A percentile compares a stretch with the other conserved stretches of the same genome.
Conservation (phyloP, 2,797 vertebrate genomes). For the Yasuhikotakia modesta region DNA sequence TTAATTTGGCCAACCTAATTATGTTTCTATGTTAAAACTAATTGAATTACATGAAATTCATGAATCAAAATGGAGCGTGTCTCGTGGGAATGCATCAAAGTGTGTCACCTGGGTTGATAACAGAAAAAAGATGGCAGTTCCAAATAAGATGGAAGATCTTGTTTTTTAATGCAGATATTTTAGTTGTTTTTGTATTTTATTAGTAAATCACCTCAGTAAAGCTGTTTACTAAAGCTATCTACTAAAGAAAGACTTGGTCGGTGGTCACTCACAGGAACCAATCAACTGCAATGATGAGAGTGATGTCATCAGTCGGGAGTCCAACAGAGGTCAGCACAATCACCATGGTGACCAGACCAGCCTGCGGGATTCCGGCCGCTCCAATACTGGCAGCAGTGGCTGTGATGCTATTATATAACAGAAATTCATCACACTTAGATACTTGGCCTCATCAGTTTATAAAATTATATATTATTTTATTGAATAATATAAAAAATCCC, state of each 20-base stretch:
- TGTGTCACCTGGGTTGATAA: slow-evolving; percentile 77
- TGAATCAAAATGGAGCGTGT: slow-evolving; percentile 73
- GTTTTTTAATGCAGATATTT: slow-evolving; percentile 9
- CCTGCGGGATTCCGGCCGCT: slow-evolving; percentile 96
- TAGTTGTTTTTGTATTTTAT: background rate
- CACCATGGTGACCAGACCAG: slow-evolving; percentile 97
- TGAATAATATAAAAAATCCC: slow-evolving; percentile 21
- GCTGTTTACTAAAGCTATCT: background rate
- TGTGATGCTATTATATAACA: slow-evolving; percentile 82
- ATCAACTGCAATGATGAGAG: slow-evolving; percentile 96
- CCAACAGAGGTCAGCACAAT: slow-evolving; percentile 97
- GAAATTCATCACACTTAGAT: background rate
- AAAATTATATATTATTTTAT: background rate
- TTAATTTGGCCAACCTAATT: slow-evolving; percentile 86
- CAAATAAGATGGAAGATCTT: slow-evolving; percentile 51
- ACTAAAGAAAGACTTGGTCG: background rate
- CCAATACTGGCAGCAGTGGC: slow-evolving; percentile 97
- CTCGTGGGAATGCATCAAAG: slow-evolving; percentile 69
- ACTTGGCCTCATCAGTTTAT: background rate
- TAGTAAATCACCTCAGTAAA: background rate
- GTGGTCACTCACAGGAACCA: slow-evolving; percentile 94
- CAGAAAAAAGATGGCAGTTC: slow-evolving; percentile 53
- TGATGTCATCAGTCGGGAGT: slow-evolving; percentile 97
- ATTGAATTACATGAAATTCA: slow-evolving; percentile 74
- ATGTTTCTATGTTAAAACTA: slow-evolving; percentile 84